phyloP scores from a whole-genome alignment of 2,113 vertebrate genomes.

The Heloderma charlesbogerti region DNA sequence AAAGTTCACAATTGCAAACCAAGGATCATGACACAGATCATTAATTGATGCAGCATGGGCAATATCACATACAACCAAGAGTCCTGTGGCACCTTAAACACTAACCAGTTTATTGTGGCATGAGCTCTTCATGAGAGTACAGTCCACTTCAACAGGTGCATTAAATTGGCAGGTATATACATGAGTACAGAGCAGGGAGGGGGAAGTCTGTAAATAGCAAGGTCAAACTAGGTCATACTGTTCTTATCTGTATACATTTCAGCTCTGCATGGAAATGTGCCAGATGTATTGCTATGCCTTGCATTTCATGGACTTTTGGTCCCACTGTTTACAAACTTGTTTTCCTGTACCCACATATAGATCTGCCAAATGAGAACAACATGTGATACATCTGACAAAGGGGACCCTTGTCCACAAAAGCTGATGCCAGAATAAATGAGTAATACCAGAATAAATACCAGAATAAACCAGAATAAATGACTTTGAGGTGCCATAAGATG shows the following conservation, averaged over 20 bases:
- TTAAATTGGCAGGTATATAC: not conserved
- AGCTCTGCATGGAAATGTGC: not conserved
- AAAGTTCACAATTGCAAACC: not conserved
- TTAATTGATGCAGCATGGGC: not conserved
- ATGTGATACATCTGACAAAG: too few relatives aligned
- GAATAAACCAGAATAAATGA: too few relatives aligned
- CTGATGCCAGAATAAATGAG: too few relatives aligned
- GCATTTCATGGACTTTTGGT: not conserved
- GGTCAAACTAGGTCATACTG: not conserved
- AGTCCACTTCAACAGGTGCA: not conserved
- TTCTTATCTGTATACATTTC: not conserved
- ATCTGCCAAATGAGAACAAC: not conserved
- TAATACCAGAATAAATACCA: not conserved
- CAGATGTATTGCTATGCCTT: not conserved
- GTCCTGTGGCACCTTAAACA: not conserved
- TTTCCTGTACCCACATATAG: not conserved
- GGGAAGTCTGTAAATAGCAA: not conserved
- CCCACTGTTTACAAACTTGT: not conserved
- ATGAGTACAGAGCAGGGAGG: not conserved
- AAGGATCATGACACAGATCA: not conserved
- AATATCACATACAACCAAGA: not conserved
- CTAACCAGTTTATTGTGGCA: not conserved
- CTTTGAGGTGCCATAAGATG: not conserved
- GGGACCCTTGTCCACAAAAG: not conserved
- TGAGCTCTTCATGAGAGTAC: not conserved